phyloP scores from a whole-genome alignment of 2,888 invertebrate genomes.

The Saturnia pavonia region DNA sequence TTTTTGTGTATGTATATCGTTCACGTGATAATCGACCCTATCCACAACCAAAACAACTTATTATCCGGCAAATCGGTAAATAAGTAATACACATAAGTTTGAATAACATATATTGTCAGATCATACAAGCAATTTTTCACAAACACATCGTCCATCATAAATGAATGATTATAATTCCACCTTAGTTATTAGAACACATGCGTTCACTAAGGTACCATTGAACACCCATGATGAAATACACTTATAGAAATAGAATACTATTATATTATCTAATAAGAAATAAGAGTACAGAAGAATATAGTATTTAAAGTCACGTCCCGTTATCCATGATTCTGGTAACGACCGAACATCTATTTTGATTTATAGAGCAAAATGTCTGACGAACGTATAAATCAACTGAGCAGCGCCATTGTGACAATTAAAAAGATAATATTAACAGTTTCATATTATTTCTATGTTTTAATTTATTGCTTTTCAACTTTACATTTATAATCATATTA shows the following conservation, averaged over 20 bases:
- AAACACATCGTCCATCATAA: neutral
- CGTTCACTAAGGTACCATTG: neutral
- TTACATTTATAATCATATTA: neutral
- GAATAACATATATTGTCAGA: neutral
- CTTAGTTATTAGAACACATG: neutral
- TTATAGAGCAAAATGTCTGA: constrained; percentile 19
- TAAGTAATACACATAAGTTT: neutral
- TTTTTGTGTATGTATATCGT: too few species aligned
- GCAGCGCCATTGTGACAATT: constrained; percentile 15
- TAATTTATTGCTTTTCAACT: constrained; percentile 2
- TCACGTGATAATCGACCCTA: too few species aligned
- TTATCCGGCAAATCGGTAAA: neutral
- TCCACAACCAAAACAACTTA: too few species aligned
- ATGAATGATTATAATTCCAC: neutral
- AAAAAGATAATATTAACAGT: constrained; percentile 16
- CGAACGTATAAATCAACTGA: constrained; percentile 16
- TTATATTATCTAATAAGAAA: neutral
- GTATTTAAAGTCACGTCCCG: constrained; percentile 17
- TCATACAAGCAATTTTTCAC: neutral
- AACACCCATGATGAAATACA: neutral
- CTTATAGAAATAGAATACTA: neutral
- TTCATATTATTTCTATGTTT: neutral
- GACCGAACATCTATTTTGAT: constrained; percentile 17
- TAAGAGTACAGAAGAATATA: neutral
- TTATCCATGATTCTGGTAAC: constrained; percentile 19